A percentile compares a stretch with the other conserved stretches of the same genome.
phyloP scores from a whole-genome alignment of 2,797 vertebrate genomes.

The Catharus ustulatus region DNA sequence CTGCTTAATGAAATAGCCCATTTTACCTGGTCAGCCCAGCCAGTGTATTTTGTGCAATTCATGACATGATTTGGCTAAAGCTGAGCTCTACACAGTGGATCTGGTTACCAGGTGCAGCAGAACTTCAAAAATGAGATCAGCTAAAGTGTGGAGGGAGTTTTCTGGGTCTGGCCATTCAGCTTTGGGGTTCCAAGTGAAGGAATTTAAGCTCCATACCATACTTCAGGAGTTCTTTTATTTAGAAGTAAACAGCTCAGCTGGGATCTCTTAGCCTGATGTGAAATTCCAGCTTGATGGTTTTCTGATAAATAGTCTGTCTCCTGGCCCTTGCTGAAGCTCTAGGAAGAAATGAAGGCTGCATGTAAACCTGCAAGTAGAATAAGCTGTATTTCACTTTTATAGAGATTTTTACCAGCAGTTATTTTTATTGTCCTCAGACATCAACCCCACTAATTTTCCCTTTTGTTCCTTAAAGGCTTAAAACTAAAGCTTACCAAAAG shows the following conservation, averaged over 20 bases:
- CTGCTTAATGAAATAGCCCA: background rate
- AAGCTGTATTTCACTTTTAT: background rate
- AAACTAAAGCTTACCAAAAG: conserved; percentile 7
- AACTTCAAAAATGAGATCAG: background rate
- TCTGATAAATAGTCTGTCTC: conserved; percentile 18
- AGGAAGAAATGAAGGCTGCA: conserved; percentile 15
- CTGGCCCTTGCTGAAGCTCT: background rate
- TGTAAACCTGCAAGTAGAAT: conserved; percentile 19
- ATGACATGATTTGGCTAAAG: background rate
- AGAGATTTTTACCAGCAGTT: background rate
- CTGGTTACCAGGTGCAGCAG: background rate
- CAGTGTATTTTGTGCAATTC: background rate
- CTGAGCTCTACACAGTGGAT: background rate
- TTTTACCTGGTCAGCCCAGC: background rate
- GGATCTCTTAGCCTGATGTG: conserved; percentile 9
- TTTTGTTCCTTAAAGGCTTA: conserved; percentile 29
- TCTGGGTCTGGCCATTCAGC: background rate
- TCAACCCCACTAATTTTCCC: conserved; percentile 30
- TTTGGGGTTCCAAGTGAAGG: conserved; percentile 10
- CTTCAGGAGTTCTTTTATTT: background rate
- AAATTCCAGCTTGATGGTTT: background rate
- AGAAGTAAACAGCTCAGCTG: background rate
- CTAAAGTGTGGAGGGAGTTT: background rate
- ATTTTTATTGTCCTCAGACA: background rate
- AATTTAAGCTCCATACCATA: background rate